A percentile compares a stretch with the other conserved stretches of the same genome.
Conservation (phyloP, 1,140 invertebrate genomes). For the Pinna nobilis region DNA sequence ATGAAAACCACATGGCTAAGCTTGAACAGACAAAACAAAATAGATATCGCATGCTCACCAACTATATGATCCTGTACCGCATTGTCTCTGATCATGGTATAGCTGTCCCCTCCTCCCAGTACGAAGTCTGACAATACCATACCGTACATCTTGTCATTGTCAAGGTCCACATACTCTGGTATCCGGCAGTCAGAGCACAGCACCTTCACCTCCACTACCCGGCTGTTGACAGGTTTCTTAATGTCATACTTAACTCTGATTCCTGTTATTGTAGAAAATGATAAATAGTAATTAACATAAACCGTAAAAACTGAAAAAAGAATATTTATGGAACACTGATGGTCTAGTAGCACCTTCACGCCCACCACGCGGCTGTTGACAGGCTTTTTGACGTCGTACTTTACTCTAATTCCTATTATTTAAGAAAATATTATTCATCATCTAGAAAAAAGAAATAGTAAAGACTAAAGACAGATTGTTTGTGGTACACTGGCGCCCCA, state of each 20-base stretch:
- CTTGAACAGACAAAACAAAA: not conserved
- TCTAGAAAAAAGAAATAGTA: no score
- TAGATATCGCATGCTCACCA: constrained; percentile 22
- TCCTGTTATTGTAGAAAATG: no score
- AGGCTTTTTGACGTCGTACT: constrained; percentile 78
- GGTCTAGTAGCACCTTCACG: constrained; percentile 27
- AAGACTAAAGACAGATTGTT: no score
- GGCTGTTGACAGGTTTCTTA: constrained; percentile 68
- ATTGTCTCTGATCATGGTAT: constrained; percentile 63
- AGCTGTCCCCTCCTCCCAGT: constrained; percentile 81
- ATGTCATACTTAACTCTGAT: constrained; percentile 78
- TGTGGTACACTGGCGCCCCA: no score
- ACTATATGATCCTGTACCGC: constrained; percentile 32
- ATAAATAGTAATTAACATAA: no score
- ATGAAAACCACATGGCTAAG: no score
- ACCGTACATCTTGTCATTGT: constrained; percentile 47
- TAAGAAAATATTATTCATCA: no score
- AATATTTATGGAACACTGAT: no score
- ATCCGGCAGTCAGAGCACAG: constrained; percentile 48
- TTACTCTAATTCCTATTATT: constrained; percentile 75
- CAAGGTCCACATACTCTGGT: constrained; percentile 71
- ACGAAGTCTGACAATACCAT: constrained; percentile 78
- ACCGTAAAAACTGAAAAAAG: no score
- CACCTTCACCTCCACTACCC: constrained; percentile 41
- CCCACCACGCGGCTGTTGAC: constrained; percentile 39